Conservation (phyloP, 1,140 invertebrate genomes). For the Tetramorium parvispinum region DNA sequence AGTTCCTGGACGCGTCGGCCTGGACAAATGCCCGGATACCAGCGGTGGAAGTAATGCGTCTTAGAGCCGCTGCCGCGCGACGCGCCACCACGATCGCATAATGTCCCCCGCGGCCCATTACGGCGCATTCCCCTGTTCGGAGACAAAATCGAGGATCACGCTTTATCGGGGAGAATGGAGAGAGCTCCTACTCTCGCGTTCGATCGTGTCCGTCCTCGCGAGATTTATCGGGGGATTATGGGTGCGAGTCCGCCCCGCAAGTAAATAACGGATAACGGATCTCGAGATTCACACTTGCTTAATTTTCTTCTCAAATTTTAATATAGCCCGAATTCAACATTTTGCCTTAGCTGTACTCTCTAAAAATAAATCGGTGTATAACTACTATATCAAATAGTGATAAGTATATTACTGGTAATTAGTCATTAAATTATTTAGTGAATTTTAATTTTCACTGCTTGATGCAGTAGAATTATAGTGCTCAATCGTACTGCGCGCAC, state of each 20-base stretch:
- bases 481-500: no score
- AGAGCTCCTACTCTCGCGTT: neutral
- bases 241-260: neutral
- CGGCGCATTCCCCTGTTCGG: slow-evolving; percentile 8
- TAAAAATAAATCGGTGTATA: no score
- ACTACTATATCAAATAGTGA: no score
- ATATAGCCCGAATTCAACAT: neutral
- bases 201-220: neutral
- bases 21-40: slow-evolving; percentile 85
- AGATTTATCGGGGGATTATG: slow-evolving; percentile 48
- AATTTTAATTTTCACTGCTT: no score
- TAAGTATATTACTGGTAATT: no score
- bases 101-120: slow-evolving; percentile 64
- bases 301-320: neutral
- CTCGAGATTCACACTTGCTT: neutral
- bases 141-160: slow-evolving; percentile 40
- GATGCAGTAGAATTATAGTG: no score
- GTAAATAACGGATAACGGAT: neutral
- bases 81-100: slow-evolving; percentile 54
- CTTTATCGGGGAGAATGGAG: slow-evolving; percentile 25
- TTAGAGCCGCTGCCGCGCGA: slow-evolving; percentile 71
- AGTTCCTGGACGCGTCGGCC: slow-evolving; percentile 82
- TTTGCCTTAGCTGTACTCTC: no score
- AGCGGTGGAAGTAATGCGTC: slow-evolving; percentile 84
- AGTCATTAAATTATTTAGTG: no score